Base-by-base conservation (phyloP, 2,888 invertebrate species). In the Drosophila pseudotalamancana region DNA sequence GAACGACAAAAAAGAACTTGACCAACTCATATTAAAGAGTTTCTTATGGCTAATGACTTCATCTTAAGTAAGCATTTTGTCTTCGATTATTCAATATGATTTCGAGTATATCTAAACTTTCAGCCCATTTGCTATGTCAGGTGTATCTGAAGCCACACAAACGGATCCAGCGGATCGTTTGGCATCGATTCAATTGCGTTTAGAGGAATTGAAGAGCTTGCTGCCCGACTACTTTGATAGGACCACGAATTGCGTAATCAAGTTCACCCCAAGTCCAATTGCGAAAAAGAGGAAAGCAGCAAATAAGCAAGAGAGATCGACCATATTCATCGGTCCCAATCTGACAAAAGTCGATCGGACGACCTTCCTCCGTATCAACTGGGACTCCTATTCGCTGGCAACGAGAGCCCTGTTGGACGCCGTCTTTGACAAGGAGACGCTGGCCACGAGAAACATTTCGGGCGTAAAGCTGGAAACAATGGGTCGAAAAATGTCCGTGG, bases 401-500 rank as follows among this genome's bases (percentile, higher is more conserved):
- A 59, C 65, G 1, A 51, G 53, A 0, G 37, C 23, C 0, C 9
- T 67, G 4, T 9, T 65, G 14, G 39, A 53, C 9, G 65, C 53
- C 1, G 51, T 67, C 11, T 67, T 67, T 1, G 67, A 60, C 25
- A 67, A 54, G 31, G 0, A 40, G 8, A 67, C 65, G 1, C 34
- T 67, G 4, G 67, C 59, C 9, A 54, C 37, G 2, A 23, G 9
- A 0, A 49, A 48, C 1, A 0, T 67, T 3, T 11, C 51, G 6
- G 67, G 59, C n/a, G 2, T n/a, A 1, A 45, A 27, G 3, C 3
- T 14, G 9, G 16, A 12, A 1, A 6, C 31, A 3, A n/a, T 3
- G 5, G 18, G 4, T 1, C 21, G 29, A 9, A 39, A 8, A 0
- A 4, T 8, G 3, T 27, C 18, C 1, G 2, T 1, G 4, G 21